A percentile compares a stretch with the other conserved stretches of the same genome.
These are phyloP conservation scores for Biston stratarius DNA, from an alignment of 2,888 invertebrate genomes.

Conservation along the genomic window DNA sequence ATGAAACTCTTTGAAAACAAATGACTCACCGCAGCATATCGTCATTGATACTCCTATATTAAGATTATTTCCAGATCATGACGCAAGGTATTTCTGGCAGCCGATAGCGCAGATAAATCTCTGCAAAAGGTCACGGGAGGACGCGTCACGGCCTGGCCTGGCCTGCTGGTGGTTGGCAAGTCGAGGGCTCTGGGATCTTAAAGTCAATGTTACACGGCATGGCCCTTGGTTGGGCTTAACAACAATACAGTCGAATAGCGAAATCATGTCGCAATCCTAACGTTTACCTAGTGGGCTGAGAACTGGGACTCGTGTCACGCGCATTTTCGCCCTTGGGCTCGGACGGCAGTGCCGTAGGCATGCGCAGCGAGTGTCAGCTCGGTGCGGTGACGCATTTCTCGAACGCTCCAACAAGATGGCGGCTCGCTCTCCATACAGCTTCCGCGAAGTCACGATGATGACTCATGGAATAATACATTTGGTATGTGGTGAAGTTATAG, in stretches of 20 bases:
- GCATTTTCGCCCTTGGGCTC: conserved; percentile 61
- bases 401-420: conserved; percentile 54
- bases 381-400: conserved; percentile 57
- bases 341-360: conserved; percentile 58
- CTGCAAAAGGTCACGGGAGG: conserved; percentile 36
- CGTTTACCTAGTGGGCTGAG: conserved; percentile 85
- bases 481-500: conserved; percentile 76
- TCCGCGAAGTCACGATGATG: conserved; percentile 68
- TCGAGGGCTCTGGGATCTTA: conserved; percentile 68
- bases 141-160: conserved; percentile 42
- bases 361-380: conserved; percentile 51
- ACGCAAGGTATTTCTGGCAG: conserved; percentile 38
- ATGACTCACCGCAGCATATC: conserved; percentile 58
- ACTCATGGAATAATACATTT: conserved; percentile 85
- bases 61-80: conserved; percentile 28
- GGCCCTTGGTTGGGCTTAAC: conserved; percentile 63
- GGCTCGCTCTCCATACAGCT: conserved; percentile 67
- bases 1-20: conserved; percentile 52
- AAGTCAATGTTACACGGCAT: conserved; percentile 75
- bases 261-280: conserved; percentile 73
- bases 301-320: conserved; percentile 70
- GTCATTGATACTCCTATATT: conserved; percentile 33
- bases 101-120: conserved; percentile 41
- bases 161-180: conserved; percentile 47
- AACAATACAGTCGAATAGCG: conserved; percentile 50